These are phyloP conservation scores for Okamejei kenojei DNA, from an alignment of 2,797 vertebrate species.

Conservation along the genomic window DNA sequence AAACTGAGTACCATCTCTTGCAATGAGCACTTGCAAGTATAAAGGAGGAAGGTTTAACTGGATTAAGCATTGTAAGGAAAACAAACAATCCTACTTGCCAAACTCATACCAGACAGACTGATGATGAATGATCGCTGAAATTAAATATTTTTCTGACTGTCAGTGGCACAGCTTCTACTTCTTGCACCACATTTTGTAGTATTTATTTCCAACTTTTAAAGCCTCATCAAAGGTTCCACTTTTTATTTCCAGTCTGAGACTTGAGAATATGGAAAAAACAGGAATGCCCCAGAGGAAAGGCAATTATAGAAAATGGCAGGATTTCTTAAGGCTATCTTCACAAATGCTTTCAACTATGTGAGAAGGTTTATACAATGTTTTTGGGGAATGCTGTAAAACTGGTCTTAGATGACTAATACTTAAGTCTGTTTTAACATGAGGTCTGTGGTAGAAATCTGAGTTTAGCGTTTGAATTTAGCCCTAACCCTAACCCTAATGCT, in stretches of 20 bases:
- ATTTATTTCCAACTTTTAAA: neutral
- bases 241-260: neutral
- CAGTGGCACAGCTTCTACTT: neutral
- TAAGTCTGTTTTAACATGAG: neutral
- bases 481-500: too few relatives aligned
- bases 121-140: neutral
- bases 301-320: constrained; percentile 10
- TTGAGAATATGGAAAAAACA: neutral
- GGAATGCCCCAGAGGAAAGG: constrained; percentile 19
- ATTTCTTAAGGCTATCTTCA: constrained; percentile 33
- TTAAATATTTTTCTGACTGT: neutral
- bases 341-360: constrained; percentile 22
- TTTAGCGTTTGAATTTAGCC: neutral
- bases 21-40: neutral
- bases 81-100: neutral
- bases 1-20: neutral
- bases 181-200: neutral
- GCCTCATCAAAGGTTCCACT: neutral
- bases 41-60: neutral
- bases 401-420: neutral
- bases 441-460: neutral
- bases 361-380: constrained; percentile 25
- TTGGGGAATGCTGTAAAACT: constrained; percentile 30
- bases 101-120: neutral
- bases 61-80: neutral